Percentiles rank a stretch among this genome's conserved stretches.
Conservation (phyloP, 2,888 invertebrate species). For the Noctua janthina region DNA sequence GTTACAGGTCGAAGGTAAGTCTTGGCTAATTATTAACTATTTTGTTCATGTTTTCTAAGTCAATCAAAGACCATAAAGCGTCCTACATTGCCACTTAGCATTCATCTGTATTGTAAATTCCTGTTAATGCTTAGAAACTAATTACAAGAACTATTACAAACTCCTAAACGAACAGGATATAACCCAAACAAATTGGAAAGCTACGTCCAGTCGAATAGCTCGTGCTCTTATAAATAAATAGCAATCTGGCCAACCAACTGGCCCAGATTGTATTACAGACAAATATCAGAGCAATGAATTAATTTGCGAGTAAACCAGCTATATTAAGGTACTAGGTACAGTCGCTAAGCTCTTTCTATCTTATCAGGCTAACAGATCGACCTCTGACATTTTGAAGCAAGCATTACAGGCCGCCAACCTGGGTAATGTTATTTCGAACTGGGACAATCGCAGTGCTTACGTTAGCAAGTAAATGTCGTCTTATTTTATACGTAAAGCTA, state of each 20-base stretch:
- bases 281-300: conserved; percentile 56
- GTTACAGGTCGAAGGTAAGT: background rate
- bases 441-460: conserved; percentile 69
- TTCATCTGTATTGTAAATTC: conserved; percentile 30
- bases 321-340: conserved; percentile 22
- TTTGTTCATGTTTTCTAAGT: background rate
- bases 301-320: conserved; percentile 54
- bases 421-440: conserved; percentile 78
- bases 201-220: conserved; percentile 41
- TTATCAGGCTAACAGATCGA: conserved; percentile 76
- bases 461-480: conserved; percentile 61
- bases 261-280: conserved; percentile 49
- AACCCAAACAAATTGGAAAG: conserved; percentile 50
- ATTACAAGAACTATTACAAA: conserved; percentile 45
- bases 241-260: conserved; percentile 32
- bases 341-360: conserved; percentile 63
- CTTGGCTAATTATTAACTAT: background rate
- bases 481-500: conserved; percentile 60
- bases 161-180: conserved; percentile 33
- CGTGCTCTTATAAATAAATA: conserved; percentile 53
- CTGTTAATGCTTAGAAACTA: conserved; percentile 16
- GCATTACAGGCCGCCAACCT: conserved; percentile 77
- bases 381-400: conserved; percentile 81
- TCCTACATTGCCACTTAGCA: conserved; percentile 5
- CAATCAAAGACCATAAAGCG: conserved; percentile 15